Evolutionary conservation across 2,797 vertebrate species (phyloP), one percentile per base, ranked within the genome.

Genomic region (Hylomyscus alleni): DNA sequence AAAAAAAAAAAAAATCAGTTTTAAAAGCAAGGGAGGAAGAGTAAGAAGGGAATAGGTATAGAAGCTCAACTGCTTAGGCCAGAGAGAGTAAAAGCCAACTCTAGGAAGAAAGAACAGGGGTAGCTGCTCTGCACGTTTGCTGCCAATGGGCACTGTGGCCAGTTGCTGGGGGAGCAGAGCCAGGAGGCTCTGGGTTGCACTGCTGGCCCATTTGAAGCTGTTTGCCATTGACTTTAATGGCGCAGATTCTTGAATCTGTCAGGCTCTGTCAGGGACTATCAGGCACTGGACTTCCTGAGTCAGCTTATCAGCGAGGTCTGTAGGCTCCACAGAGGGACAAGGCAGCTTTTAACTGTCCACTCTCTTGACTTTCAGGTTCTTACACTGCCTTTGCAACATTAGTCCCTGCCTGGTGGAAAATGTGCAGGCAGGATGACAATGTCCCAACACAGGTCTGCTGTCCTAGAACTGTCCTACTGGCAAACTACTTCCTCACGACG

Each of bases 401-500:
- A 62, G 37, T 92, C 62, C 92, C 89, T 40, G 76, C 86, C 31
- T 75, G 93, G 97, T 58, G 81, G 89, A 91, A 93, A 95, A 93
- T 22, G 50, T 85, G 89, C 95, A 93, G 95, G 96, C 96, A 93
- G 91, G 77, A 93, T 78, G 96, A 94, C 96, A 93, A 93, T 40
- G 97, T 97, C 95, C 95, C 97, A 69, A 44, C 87, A 47, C 95
- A 56, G 95, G 95, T 85, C 96, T 81, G 92, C 69, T 94, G 95
- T 97, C 96, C 97, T 67, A 75, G 96, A 82, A 75, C 89, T 87
- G 91, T 95, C 84, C 95, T 3, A 26, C 84, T 92, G 95, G 95
- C 92, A 85, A 90, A 95, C 54, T 67, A 40, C 96, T 97, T 97
- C 95, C 84, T 24, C 91, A 97, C 95, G 92, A 81, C 67, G 96